These are phyloP conservation scores for Scarus forsteni DNA, from an alignment of 2,797 vertebrate species.

Conservation along the genomic window DNA sequence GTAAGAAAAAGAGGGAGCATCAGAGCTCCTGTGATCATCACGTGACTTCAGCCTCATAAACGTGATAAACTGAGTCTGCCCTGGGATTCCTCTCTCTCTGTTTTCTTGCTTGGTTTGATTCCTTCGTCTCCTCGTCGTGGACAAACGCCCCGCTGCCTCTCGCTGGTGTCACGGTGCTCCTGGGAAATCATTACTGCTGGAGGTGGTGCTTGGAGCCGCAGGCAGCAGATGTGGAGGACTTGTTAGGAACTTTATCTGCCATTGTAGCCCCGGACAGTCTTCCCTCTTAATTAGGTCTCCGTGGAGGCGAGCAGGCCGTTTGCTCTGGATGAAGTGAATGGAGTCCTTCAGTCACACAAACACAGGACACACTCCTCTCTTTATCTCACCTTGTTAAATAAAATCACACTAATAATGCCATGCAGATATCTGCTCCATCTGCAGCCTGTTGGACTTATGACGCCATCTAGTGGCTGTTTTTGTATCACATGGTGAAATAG, in stretches of 20 bases:
- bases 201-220: conserved; percentile 51
- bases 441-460: conserved; percentile 61
- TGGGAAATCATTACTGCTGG: conserved; percentile 67
- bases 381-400: conserved; percentile 39
- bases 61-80: neutral
- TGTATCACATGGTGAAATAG: conserved; percentile 2
- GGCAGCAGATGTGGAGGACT: conserved; percentile 65
- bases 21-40: no score
- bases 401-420: conserved; percentile 16
- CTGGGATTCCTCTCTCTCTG: neutral
- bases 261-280: conserved; percentile 70
- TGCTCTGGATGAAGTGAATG: conserved; percentile 54
- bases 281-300: conserved; percentile 79
- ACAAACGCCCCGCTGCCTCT: conserved; percentile 23
- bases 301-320: conserved; percentile 58
- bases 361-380: conserved; percentile 7
- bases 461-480: conserved; percentile 78
- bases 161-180: conserved; percentile 42
- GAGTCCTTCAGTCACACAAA: conserved; percentile 26
- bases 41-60: no score
- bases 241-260: conserved; percentile 75
- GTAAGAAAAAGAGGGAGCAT: no score
- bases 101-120: conserved; percentile 4
- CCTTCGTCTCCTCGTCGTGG: conserved; percentile 26
- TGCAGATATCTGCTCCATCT: conserved; percentile 20